Base-by-base conservation (phyloP, 2,113 vertebrate species). In the Crotophaga sulcirostris region DNA sequence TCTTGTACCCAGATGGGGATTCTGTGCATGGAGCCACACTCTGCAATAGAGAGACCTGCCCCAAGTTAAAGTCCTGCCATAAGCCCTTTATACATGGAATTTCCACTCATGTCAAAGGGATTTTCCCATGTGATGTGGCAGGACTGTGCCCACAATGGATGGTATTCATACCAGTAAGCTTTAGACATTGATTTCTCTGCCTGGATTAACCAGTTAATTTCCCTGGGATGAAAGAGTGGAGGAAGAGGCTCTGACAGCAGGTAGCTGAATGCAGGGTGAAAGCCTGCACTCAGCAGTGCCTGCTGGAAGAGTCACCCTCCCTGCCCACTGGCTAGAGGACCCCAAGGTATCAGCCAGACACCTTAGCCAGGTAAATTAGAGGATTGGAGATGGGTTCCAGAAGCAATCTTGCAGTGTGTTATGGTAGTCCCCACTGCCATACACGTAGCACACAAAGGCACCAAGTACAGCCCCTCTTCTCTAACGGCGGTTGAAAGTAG, bases 101-200 rank as follows among this genome's bases (percentile, higher is more conserved):
- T 97, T 75, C 95, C 85, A 94, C 38, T 67, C 34, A 7, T 59
- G 42, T 55, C 92, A 36, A 55, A 75, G 85, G 90, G 87, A 80
- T 80, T 97, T 97, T 96, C 90, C 82, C 74, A 51, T 2, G 52
- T 54, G 72, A 42, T 62, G 49, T 54, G 78, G 87, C 87, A 90
- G 79, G 24, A 34, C 55, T 47, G 72, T 51, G 55, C 18, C 75
- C 64, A 91, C 93, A 95, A 84, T 74, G 55, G 17, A 70, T 19
- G 10, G 12, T 59, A 77, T 93, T 94, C 85, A 86, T 13, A 11
- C 44, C 70, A 76, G 70, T 59, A n/a, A 52, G 12, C 34, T 72
- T 86, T 31, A 94, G 40, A n/a, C 55, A 58, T 9, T 1, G 36
- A 52, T 83, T 95, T 66, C 51, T 77, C 40, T 90, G 88, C 45